These are phyloP conservation scores for Myotis findleyi DNA, from an alignment of 2,797 vertebrate genomes.

Conservation along the genomic window DNA sequence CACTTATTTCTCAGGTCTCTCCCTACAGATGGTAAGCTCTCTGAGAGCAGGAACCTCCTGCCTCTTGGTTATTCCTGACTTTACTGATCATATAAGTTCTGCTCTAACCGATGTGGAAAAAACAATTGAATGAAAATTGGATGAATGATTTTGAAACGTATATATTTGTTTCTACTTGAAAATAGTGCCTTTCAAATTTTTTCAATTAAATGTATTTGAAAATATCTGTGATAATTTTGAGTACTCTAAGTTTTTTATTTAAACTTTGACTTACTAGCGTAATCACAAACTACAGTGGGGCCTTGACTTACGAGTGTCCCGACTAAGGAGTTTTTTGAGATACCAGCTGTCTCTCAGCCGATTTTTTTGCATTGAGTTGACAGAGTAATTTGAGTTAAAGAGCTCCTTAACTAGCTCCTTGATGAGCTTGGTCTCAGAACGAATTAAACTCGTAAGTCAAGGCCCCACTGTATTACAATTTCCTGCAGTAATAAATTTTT, in stretches of 20 bases:
- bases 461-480: neutral
- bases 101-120: neutral
- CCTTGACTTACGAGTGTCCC: no score
- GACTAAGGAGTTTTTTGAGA: no score
- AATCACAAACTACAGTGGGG: neutral
- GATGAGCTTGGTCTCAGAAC: no score
- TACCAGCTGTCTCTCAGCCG: no score
- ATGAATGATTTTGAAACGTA: neutral
- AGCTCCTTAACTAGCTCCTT: no score
- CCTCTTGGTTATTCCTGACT: neutral
- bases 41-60: neutral
- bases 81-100: neutral
- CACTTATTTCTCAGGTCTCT: neutral
- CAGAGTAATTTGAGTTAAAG: no score
- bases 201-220: neutral
- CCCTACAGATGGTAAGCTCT: neutral
- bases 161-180: neutral
- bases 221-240: slow-evolving; percentile 1
- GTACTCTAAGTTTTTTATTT: neutral
- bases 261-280: neutral
- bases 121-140: neutral
- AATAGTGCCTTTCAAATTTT: neutral
- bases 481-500: neutral
- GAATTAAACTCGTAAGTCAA: no score
- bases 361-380: no score